Evolutionary conservation across 2,888 invertebrate species (phyloP), one percentile per base, ranked within the genome.

Genomic region (Hydrotaea diabolus): DNA sequence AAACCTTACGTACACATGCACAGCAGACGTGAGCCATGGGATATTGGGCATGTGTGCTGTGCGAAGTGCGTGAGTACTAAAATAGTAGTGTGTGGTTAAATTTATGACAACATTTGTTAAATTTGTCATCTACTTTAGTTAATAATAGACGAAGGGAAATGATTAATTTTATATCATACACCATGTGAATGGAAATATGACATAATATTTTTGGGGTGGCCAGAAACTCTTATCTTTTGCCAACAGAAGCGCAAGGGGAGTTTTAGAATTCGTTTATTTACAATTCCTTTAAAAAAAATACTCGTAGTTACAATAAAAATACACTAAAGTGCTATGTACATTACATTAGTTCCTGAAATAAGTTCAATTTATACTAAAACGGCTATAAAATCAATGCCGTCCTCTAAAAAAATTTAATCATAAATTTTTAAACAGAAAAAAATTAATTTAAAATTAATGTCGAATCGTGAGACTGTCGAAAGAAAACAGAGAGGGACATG

Each of bases 81-180:
- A 39, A 39, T 11, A 11, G 39, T 39, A 39, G 7, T 3, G 49
- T 49, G 49, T 49, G 53, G 66, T 81, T 57, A 57, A 77, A 85
- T 82, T 82, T 79, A 85, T 81, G 57, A 82, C 62, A 76, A 78
- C 81, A 85, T 81, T 82, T 79, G 76, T 81, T 77, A 79, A 85
- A 85, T 81, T 85, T 85, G 84, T 85, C 81, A 82, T 80, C 80
- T 75, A 69, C 78, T 84, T 78, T 21, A 78, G 81, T 78, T 79
- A 76, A 73, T 78, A 76, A 76, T 53, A 53, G 49, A 15, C 8
- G 66, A 69, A 69, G 73, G 66, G 9, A 80, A 71, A 71, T n/a
- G 69, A 69, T 69, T 69, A 69, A 69, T 69, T 43, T 46, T 46
- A 69, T 23, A 39, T 19, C 19, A 46, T 23, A 23, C 43, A 69